phyloP scores from a whole-genome alignment of 2,797 vertebrate genomes.

The Rhynchonycteris naso region DNA sequence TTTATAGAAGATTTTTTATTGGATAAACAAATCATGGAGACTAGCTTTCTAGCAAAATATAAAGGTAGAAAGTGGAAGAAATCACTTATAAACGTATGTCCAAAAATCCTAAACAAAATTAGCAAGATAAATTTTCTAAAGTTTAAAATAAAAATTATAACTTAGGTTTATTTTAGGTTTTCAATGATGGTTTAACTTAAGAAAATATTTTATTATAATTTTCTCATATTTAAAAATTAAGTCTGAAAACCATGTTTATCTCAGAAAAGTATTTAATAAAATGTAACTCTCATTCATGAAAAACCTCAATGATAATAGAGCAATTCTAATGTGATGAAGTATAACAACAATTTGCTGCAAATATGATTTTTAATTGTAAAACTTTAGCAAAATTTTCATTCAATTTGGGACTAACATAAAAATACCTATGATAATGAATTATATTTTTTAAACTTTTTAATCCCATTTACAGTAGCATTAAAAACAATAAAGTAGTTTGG shows the following conservation, averaged over 20 bases:
- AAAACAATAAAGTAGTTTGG: background rate
- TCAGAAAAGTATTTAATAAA: slow-evolving; percentile 26
- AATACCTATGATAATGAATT: background rate
- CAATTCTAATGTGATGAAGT: background rate
- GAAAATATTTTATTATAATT: background rate
- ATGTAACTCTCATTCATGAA: background rate
- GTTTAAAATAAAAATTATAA: background rate
- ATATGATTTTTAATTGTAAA: background rate
- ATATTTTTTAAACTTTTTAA: background rate
- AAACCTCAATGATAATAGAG: background rate
- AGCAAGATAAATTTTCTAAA: background rate
- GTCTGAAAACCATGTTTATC: background rate
- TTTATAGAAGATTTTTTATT: background rate
- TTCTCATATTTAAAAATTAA: background rate
- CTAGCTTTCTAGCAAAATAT: background rate
- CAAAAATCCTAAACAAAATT: slow-evolving; percentile 9
- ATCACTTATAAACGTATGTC: background rate
- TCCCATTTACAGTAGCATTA: background rate
- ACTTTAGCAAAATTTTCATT: background rate
- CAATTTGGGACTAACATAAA: background rate
- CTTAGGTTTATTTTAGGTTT: background rate
- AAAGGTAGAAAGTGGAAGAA: background rate
- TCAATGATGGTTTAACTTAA: background rate
- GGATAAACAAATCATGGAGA: background rate
- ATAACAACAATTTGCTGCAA: background rate